Evolutionary conservation across 2,888 invertebrate genomes (phyloP).

Genomic region (Hybos culiciformis): DNA sequence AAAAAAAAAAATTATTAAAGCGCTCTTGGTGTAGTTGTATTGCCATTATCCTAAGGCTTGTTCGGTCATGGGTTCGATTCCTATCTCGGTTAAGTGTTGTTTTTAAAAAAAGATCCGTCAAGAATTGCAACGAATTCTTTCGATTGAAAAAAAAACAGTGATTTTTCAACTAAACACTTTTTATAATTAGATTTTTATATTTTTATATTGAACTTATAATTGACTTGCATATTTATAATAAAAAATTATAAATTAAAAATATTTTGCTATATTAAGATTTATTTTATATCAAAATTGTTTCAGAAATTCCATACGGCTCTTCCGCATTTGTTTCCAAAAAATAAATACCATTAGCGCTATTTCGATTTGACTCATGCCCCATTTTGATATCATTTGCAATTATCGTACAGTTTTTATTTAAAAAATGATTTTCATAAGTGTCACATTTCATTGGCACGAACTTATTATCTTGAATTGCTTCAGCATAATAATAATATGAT

Average conservation of each 20-base stretch:
- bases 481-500: slow-evolving; percentile 34
- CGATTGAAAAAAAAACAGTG: no score
- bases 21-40: no score
- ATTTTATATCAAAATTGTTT: neutral
- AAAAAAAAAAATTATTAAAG: no score
- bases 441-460: slow-evolving; percentile 25
- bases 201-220: neutral
- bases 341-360: slow-evolving; percentile 24
- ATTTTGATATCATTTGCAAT: slow-evolving; percentile 19
- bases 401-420: slow-evolving; percentile 20
- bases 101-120: no score
- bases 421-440: slow-evolving; percentile 19
- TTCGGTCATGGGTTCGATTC: no score
- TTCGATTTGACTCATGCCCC: slow-evolving; percentile 22
- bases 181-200: neutral
- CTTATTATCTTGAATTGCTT: slow-evolving; percentile 28
- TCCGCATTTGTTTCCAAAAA: slow-evolving; percentile 24
- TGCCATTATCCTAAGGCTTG: no score
- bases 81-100: no score
- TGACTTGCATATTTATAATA: no score
- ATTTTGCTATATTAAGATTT: no score
- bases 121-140: no score
- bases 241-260: no score
- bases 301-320: slow-evolving; percentile 22
- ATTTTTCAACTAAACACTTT: no score